These are phyloP conservation scores for Varecia variegata DNA, from an alignment of 2,797 vertebrate genomes.

Conservation along the genomic window DNA sequence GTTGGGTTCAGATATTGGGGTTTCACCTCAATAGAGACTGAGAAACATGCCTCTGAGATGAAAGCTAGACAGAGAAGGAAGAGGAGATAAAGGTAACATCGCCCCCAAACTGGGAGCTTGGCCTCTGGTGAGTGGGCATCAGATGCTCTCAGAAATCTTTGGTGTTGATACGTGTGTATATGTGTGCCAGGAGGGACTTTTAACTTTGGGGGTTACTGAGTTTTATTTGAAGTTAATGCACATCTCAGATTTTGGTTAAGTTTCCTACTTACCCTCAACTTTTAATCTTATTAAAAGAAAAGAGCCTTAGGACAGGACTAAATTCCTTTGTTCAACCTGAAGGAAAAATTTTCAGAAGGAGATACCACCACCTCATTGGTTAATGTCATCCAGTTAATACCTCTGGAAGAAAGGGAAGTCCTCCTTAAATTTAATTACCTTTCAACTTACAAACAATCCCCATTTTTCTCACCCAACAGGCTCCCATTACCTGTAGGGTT, in stretches of 20 bases:
- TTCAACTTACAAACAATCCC: background rate
- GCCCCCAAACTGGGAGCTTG: background rate
- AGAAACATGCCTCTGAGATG: background rate
- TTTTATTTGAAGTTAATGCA: background rate
- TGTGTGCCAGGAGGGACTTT: background rate
- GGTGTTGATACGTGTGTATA: background rate
- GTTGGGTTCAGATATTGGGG: background rate
- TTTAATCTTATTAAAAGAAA: constrained; percentile 7
- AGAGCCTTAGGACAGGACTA: background rate
- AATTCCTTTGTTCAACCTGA: background rate
- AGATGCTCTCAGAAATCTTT: background rate
- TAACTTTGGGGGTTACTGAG: background rate
- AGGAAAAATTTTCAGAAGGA: constrained; percentile 12
- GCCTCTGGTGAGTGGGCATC: background rate
- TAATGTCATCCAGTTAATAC: background rate
- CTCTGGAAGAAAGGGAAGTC: background rate
- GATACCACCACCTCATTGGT: background rate
- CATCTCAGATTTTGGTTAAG: background rate
- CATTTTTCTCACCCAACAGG: background rate
- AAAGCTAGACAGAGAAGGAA: background rate
- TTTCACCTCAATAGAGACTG: background rate
- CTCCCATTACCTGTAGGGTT: background rate
- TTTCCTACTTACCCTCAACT: background rate
- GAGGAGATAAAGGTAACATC: background rate
- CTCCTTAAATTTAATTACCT: background rate